Conservation (phyloP, 2,797 vertebrate species). For the Gallirallus australis region DNA sequence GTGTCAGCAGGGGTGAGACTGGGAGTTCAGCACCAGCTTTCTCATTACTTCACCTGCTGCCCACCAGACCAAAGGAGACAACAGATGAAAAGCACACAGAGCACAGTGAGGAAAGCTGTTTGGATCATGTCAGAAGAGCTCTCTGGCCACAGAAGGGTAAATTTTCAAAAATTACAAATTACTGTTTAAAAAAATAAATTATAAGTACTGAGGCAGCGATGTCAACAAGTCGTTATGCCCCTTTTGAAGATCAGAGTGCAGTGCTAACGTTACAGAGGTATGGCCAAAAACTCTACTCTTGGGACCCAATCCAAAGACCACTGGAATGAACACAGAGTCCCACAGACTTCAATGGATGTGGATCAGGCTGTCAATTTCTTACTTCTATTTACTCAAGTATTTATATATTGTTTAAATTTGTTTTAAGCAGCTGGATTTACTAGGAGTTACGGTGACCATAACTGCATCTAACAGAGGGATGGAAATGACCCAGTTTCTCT, state of each 20-base stretch:
- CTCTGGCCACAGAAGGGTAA: neutral
- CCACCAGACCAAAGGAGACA: neutral
- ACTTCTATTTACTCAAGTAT: neutral
- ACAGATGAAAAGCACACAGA: neutral
- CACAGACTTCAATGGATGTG: neutral
- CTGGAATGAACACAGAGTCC: neutral
- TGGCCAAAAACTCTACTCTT: neutral
- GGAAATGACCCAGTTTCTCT: constrained; percentile 35
- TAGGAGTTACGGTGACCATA: neutral
- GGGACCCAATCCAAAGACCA: neutral
- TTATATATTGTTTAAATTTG: constrained; percentile 10
- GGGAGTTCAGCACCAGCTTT: neutral
- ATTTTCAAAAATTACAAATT: neutral
- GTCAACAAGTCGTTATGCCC: neutral
- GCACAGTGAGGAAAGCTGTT: neutral
- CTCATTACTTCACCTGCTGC: neutral
- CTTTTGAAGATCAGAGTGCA: neutral
- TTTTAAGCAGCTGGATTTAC: constrained; percentile 13
- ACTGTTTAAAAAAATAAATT: neutral
- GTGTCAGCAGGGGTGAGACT: neutral
- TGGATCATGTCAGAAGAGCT: neutral
- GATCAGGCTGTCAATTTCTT: neutral
- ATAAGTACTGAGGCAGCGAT: neutral
- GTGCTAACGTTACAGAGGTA: neutral
- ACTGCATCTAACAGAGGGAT: neutral